Conservation (phyloP, 2,888 invertebrate species). For the Beris chalybata region DNA sequence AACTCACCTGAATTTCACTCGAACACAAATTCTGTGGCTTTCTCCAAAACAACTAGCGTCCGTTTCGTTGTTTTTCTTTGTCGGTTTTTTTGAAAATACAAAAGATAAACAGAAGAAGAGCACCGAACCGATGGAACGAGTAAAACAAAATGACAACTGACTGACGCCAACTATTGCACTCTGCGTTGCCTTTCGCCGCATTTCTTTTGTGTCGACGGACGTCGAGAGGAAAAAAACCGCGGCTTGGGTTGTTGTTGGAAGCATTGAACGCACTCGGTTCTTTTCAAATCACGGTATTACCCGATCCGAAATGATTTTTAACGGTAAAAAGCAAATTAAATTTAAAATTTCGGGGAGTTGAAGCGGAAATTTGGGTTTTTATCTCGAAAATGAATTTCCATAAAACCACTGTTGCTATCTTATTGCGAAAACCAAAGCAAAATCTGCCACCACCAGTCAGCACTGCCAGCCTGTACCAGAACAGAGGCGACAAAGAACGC, state of each 20-base stretch:
- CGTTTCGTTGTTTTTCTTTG: no score
- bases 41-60: background rate
- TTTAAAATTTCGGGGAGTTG: background rate
- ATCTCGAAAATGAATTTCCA: background rate
- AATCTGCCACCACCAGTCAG: background rate
- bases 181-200: background rate
- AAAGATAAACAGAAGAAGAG: constrained; percentile 1
- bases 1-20: background rate
- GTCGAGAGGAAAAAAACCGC: background rate
- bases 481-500: background rate
- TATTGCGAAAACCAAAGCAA: constrained; percentile 11
- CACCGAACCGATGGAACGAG: background rate
- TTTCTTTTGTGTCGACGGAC: constrained; percentile 9
- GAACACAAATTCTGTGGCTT: background rate
- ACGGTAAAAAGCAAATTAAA: no score
- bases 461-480: background rate
- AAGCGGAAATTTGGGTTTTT: background rate
- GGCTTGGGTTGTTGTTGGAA: constrained; percentile 10
- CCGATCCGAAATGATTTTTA: background rate
- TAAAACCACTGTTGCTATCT: background rate
- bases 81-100: background rate
- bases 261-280: constrained; percentile 10
- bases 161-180: constrained; percentile 8
- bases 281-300: background rate
- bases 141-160: constrained; percentile 17